These are phyloP conservation scores for Lasiurus borealis DNA, from an alignment of 2,113 vertebrate species.

Conservation along the genomic window DNA sequence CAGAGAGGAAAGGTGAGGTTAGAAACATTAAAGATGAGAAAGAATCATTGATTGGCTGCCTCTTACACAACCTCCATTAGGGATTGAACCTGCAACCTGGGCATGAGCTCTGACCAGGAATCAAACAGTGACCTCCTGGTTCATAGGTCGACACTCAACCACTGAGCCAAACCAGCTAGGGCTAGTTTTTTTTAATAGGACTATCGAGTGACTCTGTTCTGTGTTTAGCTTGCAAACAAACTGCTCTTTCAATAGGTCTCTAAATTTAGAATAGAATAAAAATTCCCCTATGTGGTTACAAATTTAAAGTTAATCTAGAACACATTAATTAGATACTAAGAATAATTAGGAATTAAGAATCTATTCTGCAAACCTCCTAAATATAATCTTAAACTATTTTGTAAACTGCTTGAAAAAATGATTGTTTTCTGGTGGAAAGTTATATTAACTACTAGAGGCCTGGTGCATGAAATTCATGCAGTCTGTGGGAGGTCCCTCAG, in stretches of 20 bases:
- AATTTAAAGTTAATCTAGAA: not conserved
- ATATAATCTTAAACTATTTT: not conserved
- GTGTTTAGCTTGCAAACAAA: not conserved
- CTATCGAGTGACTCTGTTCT: not conserved
- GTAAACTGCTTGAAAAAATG: not conserved
- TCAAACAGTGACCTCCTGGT: too few species aligned
- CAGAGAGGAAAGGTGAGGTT: too few species aligned
- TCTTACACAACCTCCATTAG: too few species aligned
- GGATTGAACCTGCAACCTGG: too few species aligned
- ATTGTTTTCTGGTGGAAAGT: not conserved
- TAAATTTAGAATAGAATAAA: conserved; percentile 11
- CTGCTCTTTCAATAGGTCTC: not conserved
- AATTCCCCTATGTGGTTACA: not conserved
- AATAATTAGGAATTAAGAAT: not conserved
- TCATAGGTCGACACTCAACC: too few species aligned
- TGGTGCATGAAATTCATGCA: too few species aligned
- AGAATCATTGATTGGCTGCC: too few species aligned
- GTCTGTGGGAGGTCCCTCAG: too few species aligned
- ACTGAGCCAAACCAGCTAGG: too few species aligned
- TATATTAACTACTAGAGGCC: too few species aligned
- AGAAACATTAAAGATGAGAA: too few species aligned
- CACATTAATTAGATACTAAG: not conserved
- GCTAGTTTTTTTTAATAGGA: not conserved
- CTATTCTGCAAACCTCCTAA: not conserved
- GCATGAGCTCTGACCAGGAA: too few species aligned